Evolutionary conservation across 1,140 invertebrate species (phyloP), one percentile per base, ranked within the genome.

Genomic region (Liolophura sinensis): DNA sequence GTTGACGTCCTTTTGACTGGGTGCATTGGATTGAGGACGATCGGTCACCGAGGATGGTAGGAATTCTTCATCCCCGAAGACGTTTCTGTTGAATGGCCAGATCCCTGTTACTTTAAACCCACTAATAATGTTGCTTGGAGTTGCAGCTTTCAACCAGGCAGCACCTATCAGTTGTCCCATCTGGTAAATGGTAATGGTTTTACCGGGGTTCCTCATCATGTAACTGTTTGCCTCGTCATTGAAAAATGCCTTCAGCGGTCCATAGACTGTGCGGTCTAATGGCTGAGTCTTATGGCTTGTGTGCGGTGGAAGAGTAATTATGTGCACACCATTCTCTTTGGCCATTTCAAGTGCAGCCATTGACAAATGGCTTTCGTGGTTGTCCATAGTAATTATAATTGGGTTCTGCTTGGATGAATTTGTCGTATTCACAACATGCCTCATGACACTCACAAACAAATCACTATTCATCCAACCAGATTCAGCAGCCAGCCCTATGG

Each of bases 401-500:
- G n/a, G n/a, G n/a, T n/a, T n/a, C n/a, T n/a, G n/a, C n/a, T n/a
- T n/a, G n/a, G n/a, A n/a, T n/a, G n/a, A n/a, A n/a, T n/a, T n/a
- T n/a, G n/a, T n/a, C 85, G 67, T 18, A 85, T 72, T 22, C 83
- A 79, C 58, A 63, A 87, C 86, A 73, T 87, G 73, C 62, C 81
- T 59, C 71, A 87, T 74, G 24, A 86, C 85, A 74, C 84, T 73
- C 40, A 83, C 40, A 79, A 87, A 88, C 67, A 81, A 68, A 18
- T 75, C 68, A 20, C 65, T 71, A n/a, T 71, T 85, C 81, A 87
- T 87, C 85, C 86, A 87, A 5, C 86, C 87, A 72, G 72, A 83
- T 64, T 46, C 70, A 71, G 81, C 78, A 7, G 84, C 81, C 40
- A 72, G 72, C 52, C 83, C 86, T 46, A 81, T 65, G 57, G 64